These are phyloP conservation scores for Acanthopagrus latus DNA, from an alignment of 2,797 vertebrate species.

Conservation along the genomic window DNA sequence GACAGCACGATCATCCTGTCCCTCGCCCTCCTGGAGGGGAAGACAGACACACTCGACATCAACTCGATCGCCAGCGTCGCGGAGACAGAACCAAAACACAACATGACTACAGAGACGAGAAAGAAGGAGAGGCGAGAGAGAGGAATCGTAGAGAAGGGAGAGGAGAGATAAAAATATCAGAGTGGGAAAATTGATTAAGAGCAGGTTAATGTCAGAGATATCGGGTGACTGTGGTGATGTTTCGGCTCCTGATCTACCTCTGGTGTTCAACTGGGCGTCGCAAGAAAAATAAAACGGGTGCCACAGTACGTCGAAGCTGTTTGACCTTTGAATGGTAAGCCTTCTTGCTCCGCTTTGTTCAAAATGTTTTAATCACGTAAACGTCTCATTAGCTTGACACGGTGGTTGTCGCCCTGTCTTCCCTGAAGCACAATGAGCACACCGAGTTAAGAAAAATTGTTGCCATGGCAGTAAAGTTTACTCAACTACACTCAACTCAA, in stretches of 20 bases:
- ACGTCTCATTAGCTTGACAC: not conserved
- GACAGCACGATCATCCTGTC: constrained; percentile 89
- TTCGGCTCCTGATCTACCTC: not conserved
- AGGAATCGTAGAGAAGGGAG: constrained; percentile 15
- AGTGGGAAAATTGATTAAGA: not conserved
- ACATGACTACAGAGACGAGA: not conserved
- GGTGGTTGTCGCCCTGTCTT: not conserved
- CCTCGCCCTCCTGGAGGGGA: constrained; percentile 87
- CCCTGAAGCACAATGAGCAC: not conserved
- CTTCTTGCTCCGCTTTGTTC: not conserved
- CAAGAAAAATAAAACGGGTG: not conserved
- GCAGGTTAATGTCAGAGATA: constrained; percentile 4
- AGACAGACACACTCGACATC: constrained; percentile 26
- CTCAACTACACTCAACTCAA: not conserved
- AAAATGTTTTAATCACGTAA: not conserved
- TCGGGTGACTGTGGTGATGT: not conserved
- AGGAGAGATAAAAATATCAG: not conserved
- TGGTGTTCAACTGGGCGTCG: too few relatives aligned
- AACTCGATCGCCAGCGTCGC: not conserved
- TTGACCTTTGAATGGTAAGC: not conserved
- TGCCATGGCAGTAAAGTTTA: not conserved
- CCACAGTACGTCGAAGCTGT: not conserved
- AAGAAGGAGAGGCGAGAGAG: not conserved
- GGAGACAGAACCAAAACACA: not conserved
- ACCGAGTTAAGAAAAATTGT: not conserved